Base-by-base conservation (phyloP, 2,113 vertebrate species). In the Turdus rufiventris region DNA sequence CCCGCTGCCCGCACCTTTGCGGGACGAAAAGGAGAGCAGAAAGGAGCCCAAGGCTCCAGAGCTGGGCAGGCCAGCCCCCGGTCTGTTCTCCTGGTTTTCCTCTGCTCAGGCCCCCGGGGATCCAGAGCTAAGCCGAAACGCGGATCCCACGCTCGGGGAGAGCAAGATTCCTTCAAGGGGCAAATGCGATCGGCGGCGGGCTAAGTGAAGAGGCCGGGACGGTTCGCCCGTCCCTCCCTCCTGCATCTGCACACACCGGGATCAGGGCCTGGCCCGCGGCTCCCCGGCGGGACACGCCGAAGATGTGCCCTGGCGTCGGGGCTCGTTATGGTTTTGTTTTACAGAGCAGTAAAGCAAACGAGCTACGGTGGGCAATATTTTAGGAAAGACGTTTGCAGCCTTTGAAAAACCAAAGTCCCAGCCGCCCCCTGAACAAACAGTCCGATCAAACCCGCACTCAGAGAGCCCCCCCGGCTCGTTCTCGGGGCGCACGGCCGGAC, bases 341-440 rank as follows among this genome's bases (percentile, higher is more conserved):
- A 36, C 8, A 6, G 24, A 63, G 11, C 6, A 67, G 66, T 15
- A 78, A 87, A 89, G 13, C 13, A 40, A 75, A 14, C 2, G 16
- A 93, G n/a, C 2, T 10, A 33, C 33, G 7, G 40, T 47, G 23
- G 34, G 31, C 34, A 31, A 10, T 40, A 60, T 60, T 82, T 51
- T 9, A 23, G 40, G 36, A 75, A 82, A 9, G 23, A 36, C 8
- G 19, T 26, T 45, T 61, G 90, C 71, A 89, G 74, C 28, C 78
- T 31, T 42, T 82, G 62, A 50, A 84, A 91, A 94, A 77, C 56
- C 84, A 20, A 92, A 94, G 29, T 47, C 33, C 31, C 24, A 45
- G 6, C 10, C 3, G 2, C 5, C 9, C 24, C 10, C 25, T 14
- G n/a, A 29, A 74, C 18, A 80, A 80, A 29, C 42, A 45, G 48